Conservation (phyloP, 1,140 invertebrate genomes). For the Euwallacea similis region DNA sequence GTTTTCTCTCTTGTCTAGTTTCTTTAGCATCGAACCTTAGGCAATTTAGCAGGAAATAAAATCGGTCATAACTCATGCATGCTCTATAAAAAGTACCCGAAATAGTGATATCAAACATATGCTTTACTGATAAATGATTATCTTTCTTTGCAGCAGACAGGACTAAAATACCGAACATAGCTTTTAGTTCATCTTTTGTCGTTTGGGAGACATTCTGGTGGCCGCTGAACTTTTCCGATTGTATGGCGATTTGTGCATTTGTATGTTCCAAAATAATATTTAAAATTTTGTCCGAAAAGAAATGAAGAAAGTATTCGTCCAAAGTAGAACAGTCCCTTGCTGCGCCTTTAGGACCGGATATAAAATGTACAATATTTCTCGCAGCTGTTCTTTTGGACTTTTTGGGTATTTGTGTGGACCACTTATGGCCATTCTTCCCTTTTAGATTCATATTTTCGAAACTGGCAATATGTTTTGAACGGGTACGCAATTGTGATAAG, state of each 20-base stretch:
- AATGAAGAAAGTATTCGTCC: conserved; percentile 4
- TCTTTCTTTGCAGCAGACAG: conserved; percentile 42
- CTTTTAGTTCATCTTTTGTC: conserved; percentile 36
- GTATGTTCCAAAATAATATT: conserved; percentile 14
- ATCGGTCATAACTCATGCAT: conserved; percentile 49
- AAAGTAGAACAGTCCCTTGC: neutral
- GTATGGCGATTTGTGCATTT: conserved; percentile 11
- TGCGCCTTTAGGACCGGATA: conserved; percentile 2
- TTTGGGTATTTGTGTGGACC: conserved; percentile 2
- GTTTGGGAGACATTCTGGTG: conserved; percentile 17
- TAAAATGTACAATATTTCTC: conserved; percentile 25
- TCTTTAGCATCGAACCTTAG: conserved; percentile 50
- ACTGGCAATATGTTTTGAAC: conserved; percentile 1
- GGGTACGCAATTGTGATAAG: neutral
- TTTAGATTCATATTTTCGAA: conserved; percentile 7
- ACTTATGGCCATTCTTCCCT: conserved; percentile 20
- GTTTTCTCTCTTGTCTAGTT: conserved; percentile 41
- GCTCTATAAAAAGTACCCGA: conserved; percentile 43
- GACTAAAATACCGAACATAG: conserved; percentile 42
- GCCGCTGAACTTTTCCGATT: conserved; percentile 3
- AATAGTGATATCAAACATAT: conserved; percentile 40
- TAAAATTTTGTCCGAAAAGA: conserved; percentile 10
- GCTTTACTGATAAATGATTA: conserved; percentile 43
- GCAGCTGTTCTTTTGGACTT: neutral
- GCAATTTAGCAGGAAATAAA: conserved; percentile 50